Evolutionary conservation across 2,797 vertebrate species (phyloP).

Genomic region (Scomberomorus guttatus): DNA sequence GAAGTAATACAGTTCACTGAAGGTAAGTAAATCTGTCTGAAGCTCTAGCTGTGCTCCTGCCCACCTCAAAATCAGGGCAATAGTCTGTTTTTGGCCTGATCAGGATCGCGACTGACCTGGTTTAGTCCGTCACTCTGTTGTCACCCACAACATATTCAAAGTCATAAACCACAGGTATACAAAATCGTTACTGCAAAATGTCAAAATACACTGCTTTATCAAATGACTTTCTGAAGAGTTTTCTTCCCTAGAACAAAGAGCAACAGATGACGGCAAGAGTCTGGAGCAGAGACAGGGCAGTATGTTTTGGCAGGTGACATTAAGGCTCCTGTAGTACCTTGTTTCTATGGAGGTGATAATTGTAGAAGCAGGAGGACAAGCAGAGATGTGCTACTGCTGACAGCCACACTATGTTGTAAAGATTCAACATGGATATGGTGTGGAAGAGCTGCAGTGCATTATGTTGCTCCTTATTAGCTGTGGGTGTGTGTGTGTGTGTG

Average conservation of each 20-base stretch:
- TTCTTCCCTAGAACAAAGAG: neutral
- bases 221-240: neutral
- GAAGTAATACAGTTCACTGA: constrained; percentile 1
- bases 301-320: constrained; percentile 12
- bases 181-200: neutral
- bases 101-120: neutral
- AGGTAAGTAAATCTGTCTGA: neutral
- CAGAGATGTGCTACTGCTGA: neutral
- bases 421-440: constrained; percentile 2
- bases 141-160: neutral
- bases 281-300: neutral
- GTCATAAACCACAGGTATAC: constrained; percentile 3
- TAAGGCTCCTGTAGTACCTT: neutral
- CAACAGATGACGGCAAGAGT: neutral
- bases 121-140: neutral
- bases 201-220: constrained; percentile 8
- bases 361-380: constrained; percentile 2
- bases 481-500: neutral
- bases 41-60: neutral
- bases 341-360: constrained; percentile 6
- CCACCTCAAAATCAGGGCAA: neutral
- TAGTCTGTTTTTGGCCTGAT: neutral
- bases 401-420: neutral
- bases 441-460: neutral
- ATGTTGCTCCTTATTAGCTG: neutral